Evolutionary conservation across 2,797 vertebrate genomes (phyloP).

Genomic region (Leptoclinus maculatus): DNA sequence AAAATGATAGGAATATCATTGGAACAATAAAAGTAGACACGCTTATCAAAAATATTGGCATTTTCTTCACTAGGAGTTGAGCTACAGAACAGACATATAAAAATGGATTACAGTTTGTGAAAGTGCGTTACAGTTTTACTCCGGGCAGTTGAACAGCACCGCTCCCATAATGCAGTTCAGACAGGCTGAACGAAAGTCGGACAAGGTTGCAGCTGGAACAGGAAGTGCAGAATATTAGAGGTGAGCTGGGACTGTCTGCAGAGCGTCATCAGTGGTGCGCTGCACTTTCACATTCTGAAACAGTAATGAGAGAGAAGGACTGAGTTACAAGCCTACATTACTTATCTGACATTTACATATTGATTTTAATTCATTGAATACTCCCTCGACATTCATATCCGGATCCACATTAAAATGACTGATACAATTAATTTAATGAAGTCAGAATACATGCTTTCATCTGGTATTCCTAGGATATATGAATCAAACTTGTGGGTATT

Average conservation of each 20-base stretch:
- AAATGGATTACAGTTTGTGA: slow-evolving; percentile 52
- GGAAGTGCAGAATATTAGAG: slow-evolving; percentile 76
- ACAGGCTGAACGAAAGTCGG: slow-evolving; percentile 1
- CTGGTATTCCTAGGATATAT: not conserved
- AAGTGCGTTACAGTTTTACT: slow-evolving; percentile 60
- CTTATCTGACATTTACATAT: not conserved
- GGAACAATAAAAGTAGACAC: slow-evolving; percentile 25
- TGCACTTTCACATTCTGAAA: slow-evolving; percentile 88
- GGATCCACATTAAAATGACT: not conserved
- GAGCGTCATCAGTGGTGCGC: slow-evolving; percentile 87
- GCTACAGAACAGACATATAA: slow-evolving; percentile 38
- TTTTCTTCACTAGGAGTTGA: slow-evolving; percentile 13
- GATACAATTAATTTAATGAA: not conserved
- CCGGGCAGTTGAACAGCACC: slow-evolving; percentile 22
- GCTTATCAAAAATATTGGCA: slow-evolving; percentile 46
- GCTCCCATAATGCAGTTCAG: slow-evolving; percentile 23
- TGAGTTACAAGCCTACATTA: not conserved
- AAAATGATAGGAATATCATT: slow-evolving; percentile 2
- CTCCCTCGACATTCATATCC: not conserved
- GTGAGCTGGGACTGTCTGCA: slow-evolving; percentile 89
- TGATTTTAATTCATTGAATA: not conserved
- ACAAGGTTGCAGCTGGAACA: slow-evolving; percentile 6
- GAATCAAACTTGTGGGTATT: not conserved
- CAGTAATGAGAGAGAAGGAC: not conserved
- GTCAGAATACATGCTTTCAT: not conserved